A percentile compares a stretch with the other conserved stretches of the same genome.
phyloP scores from a whole-genome alignment of 2,888 invertebrate species.

The Coelinius sp. region DNA sequence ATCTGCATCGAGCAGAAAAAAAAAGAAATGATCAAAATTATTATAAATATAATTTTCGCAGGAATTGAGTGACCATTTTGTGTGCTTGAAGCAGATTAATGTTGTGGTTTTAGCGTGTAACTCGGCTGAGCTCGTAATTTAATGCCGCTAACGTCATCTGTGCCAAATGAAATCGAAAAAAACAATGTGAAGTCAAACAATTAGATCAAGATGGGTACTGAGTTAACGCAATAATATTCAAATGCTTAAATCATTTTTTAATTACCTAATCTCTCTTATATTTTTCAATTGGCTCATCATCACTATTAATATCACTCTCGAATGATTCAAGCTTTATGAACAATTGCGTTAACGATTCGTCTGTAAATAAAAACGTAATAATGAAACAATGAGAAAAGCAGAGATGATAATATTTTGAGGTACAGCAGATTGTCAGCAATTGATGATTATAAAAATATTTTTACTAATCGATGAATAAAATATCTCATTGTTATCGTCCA shows the following conservation, averaged over 20 bases:
- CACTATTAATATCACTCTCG: background rate
- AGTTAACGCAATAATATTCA: conserved; percentile 41
- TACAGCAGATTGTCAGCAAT: conserved; percentile 4
- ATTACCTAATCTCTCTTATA: conserved; percentile 1
- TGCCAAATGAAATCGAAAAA: conserved; percentile 52
- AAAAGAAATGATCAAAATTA: background rate
- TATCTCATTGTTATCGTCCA: background rate
- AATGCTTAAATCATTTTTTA: background rate
- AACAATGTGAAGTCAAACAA: conserved; percentile 46
- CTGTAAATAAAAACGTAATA: conserved; percentile 31
- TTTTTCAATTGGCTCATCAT: background rate
- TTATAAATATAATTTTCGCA: conserved; percentile 23
- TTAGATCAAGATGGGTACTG: conserved; percentile 24
- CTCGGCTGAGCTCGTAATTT: conserved; percentile 57
- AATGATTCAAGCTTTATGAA: conserved; percentile 30
- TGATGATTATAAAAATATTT: conserved; percentile 14
- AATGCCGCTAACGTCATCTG: conserved; percentile 61
- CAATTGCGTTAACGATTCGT: conserved; percentile 38
- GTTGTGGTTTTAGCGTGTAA: conserved; percentile 55
- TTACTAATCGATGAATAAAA: background rate
- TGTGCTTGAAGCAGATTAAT: conserved; percentile 50
- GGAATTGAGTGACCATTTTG: conserved; percentile 33
- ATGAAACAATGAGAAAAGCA: background rate
- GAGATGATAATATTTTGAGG: background rate
- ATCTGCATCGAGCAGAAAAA: background rate